Evolutionary conservation across 35 echinoderm and acorn worm genomes (phyloP).

Genomic region (Chiridota heheva): DNA sequence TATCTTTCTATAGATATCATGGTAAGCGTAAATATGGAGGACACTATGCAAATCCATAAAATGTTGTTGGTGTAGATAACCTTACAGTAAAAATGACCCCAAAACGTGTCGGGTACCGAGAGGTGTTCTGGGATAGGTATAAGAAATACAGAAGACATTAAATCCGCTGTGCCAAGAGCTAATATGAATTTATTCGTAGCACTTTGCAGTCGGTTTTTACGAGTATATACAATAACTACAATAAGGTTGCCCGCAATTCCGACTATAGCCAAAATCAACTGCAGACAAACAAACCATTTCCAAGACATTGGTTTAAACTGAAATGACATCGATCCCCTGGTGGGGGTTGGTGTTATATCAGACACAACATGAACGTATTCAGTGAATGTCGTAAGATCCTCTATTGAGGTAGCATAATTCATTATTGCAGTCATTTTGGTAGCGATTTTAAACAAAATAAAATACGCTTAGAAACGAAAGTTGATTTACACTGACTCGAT

Average conservation of each 20-base stretch:
- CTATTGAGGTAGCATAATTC: too few relatives aligned
- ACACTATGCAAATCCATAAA: conserved; percentile 74
- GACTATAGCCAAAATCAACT: conserved; percentile 64
- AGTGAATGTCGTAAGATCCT: too few relatives aligned
- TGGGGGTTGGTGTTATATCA: too few relatives aligned
- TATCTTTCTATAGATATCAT: conserved; percentile 78
- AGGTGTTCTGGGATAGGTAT: conserved; percentile 51
- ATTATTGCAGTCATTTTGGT: too few relatives aligned
- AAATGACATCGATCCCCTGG: too few relatives aligned
- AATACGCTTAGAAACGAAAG: too few relatives aligned
- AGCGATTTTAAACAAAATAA: too few relatives aligned
- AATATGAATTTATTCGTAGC: conserved; percentile 81
- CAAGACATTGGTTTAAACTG: conserved; percentile 15
- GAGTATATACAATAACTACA: conserved; percentile 62
- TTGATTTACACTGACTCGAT: too few relatives aligned
- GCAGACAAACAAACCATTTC: conserved; percentile 42
- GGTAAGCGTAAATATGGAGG: conserved; percentile 66
- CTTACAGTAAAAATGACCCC: conserved; percentile 82
- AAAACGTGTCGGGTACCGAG: conserved; percentile 12
- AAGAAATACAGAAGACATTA: conserved; percentile 67
- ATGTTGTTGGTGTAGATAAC: conserved; percentile 50
- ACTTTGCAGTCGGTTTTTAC: conserved; percentile 64
- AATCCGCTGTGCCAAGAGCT: conserved; percentile 67
- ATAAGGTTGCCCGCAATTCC: conserved; percentile 74
- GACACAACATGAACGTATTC: too few relatives aligned